A percentile compares a stretch with the other conserved stretches of the same genome.
Evolutionary conservation across 2,888 invertebrate species (phyloP).

Genomic region (Craniophora ligustri): DNA sequence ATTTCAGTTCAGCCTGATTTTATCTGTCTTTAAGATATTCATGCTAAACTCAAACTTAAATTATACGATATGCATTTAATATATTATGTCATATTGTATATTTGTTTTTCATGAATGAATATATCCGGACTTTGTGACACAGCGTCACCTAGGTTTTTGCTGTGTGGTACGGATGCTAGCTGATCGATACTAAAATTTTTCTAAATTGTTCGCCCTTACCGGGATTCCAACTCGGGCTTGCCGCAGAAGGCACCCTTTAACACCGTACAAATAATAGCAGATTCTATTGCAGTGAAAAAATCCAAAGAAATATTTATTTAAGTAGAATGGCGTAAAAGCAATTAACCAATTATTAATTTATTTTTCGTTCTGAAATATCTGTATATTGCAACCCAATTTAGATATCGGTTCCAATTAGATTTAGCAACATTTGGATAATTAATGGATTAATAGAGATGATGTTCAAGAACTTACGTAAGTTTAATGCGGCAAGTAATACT

Average conservation of each 20-base stretch:
- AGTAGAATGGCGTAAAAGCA: neutral
- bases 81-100: too few species aligned
- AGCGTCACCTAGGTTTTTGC: too few species aligned
- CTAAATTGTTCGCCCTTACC: too few species aligned
- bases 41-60: neutral
- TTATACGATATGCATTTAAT: too few species aligned
- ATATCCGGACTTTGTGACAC: too few species aligned
- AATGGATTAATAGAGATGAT: slow-evolving; percentile 25
- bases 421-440: slow-evolving; percentile 28
- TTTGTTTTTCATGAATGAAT: too few species aligned
- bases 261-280: too few species aligned
- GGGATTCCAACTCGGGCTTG: too few species aligned
- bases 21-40: slow-evolving; percentile 13
- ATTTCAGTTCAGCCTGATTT: slow-evolving; percentile 21
- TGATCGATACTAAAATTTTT: too few species aligned
- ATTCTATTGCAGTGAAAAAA: too few species aligned
- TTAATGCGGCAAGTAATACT: neutral
- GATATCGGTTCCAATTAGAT: slow-evolving; percentile 21
- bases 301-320: neutral
- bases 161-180: too few species aligned
- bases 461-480: slow-evolving; percentile 21
- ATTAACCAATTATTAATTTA: neutral
- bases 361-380: neutral
- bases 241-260: too few species aligned
- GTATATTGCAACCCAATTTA: slow-evolving; percentile 15